Percentiles rank a stretch among this genome's conserved stretches.
phyloP scores from a whole-genome alignment of 2,113 vertebrate species.

The Gasterosteus nipponicus region DNA sequence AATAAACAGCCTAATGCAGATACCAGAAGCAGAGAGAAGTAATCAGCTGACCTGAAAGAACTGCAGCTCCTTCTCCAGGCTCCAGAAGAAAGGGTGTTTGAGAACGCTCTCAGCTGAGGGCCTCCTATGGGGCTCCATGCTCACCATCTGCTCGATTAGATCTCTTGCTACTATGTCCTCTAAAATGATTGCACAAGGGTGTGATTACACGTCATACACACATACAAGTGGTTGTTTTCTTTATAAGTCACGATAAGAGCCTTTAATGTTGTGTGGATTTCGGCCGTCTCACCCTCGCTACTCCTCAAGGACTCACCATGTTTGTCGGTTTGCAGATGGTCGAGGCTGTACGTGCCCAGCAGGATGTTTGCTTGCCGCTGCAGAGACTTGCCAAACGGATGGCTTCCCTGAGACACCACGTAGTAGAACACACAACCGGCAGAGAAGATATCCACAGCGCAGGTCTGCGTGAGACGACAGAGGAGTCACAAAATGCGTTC shows the following conservation, averaged over 20 bases:
- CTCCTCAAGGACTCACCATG: constrained; percentile 82
- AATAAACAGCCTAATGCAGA: not conserved
- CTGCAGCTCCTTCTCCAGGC: constrained; percentile 94
- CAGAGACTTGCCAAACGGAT: constrained; percentile 96
- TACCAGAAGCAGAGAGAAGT: not conserved
- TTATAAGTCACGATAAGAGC: not conserved
- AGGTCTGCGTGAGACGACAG: constrained; percentile 84
- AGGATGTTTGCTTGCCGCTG: constrained; percentile 98
- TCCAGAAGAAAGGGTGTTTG: constrained; percentile 97
- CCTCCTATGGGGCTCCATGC: constrained; percentile 88
- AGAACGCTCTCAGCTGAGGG: constrained; percentile 91
- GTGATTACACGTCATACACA: not conserved
- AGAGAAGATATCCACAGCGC: constrained; percentile 96
- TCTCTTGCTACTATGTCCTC: constrained; percentile 90
- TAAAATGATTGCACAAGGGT: constrained; percentile 59
- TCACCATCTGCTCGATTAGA: constrained; percentile 93
- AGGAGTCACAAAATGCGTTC: not conserved
- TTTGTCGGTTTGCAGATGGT: constrained; percentile 83
- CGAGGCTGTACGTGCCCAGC: constrained; percentile 88
- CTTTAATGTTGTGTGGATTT: not conserved
- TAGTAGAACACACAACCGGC: constrained; percentile 98
- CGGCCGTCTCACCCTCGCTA: not conserved
- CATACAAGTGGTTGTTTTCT: not conserved
- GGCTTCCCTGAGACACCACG: constrained; percentile 91
- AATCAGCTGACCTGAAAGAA: constrained; percentile 91